These are phyloP conservation scores for Morpho deidamia DNA, from an alignment of 2,888 invertebrate genomes.

Conservation along the genomic window DNA sequence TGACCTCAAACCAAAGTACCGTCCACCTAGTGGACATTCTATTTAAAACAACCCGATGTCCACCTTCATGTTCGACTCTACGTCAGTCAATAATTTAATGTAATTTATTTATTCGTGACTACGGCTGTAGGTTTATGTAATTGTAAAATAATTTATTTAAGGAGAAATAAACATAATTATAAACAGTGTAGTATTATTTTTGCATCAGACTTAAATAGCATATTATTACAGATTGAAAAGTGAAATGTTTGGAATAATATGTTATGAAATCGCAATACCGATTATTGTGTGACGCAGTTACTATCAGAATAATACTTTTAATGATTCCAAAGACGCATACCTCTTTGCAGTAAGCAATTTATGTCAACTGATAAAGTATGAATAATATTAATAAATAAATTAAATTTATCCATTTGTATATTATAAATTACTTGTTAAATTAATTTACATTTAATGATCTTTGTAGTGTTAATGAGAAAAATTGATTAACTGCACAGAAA, in stretches of 20 bases:
- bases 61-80: conserved; percentile 62
- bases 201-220: not conserved
- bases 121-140: conserved; percentile 57
- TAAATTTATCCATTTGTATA: no score
- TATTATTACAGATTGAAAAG: no score
- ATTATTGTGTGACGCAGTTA: no score
- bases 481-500: conserved; percentile 43
- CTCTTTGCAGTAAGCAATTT: no score
- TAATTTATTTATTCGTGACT: conserved; percentile 76
- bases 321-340: no score
- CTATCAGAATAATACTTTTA: no score
- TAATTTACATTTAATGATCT: no score
- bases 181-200: conserved; percentile 49
- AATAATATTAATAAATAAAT: no score
- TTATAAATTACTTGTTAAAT: no score
- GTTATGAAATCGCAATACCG: no score
- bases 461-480: not conserved
- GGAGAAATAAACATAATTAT: conserved; percentile 51
- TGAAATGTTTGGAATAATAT: no score
- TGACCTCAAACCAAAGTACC: conserved; percentile 72
- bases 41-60: conserved; percentile 52
- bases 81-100: conserved; percentile 74
- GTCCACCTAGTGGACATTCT: conserved; percentile 51
- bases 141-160: conserved; percentile 63
- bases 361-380: no score